A percentile compares a stretch with the other conserved stretches of the same genome.
These are phyloP conservation scores for Carabus problematicus DNA, from an alignment of 2,888 invertebrate species.

Conservation along the genomic window DNA sequence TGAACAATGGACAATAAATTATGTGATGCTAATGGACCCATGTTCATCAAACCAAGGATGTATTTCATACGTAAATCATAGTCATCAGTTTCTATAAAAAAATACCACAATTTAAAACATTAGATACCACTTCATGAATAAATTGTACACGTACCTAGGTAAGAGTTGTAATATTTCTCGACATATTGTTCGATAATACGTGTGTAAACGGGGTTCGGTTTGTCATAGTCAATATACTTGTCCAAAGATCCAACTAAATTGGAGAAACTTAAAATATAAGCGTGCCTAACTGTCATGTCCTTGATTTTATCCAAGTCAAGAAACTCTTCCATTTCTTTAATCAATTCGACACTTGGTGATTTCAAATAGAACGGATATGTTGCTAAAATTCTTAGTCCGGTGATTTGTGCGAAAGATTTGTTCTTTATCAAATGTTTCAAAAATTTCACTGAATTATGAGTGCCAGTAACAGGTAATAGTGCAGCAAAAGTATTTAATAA, in stretches of 20 bases:
- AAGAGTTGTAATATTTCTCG: conserved; percentile 8
- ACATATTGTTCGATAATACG: conserved; percentile 8
- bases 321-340: conserved; percentile 10
- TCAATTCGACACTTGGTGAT: conserved; percentile 8
- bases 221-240: not conserved
- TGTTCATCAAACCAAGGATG: conserved; percentile 19
- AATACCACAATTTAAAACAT: not conserved
- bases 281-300: conserved; percentile 7
- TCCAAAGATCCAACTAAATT: conserved; percentile 9
- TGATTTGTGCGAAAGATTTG: conserved; percentile 5
- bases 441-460: not conserved
- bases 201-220: conserved; percentile 4
- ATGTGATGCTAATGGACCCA: not conserved
- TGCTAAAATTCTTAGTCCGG: conserved; percentile 5
- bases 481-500: conserved; percentile 14
- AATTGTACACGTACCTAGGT: not conserved
- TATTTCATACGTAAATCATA: conserved; percentile 11
- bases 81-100: conserved; percentile 9
- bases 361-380: conserved; percentile 24
- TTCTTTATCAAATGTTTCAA: conserved; percentile 8
- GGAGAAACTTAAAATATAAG: conserved; percentile 25
- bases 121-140: not conserved
- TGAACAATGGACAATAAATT: conserved; percentile 7
- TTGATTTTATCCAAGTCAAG: conserved; percentile 6
- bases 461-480: conserved; percentile 21